Conservation (phyloP, 2,888 invertebrate species). For the Oligia fasciuncula region DNA sequence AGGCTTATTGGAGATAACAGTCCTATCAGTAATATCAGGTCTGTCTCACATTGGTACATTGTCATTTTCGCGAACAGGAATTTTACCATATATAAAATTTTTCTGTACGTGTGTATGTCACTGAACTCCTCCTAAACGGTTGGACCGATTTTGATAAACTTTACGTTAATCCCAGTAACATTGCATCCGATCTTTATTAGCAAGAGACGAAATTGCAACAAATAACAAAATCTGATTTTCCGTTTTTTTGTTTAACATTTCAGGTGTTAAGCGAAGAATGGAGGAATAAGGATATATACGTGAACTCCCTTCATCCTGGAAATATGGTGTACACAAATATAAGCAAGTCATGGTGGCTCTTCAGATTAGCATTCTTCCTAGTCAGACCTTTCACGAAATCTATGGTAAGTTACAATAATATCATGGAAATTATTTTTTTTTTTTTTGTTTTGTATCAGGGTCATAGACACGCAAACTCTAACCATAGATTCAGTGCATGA, state of each 20-base stretch:
- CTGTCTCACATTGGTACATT: background rate
- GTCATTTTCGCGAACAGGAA: background rate
- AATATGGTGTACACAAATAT: conserved; percentile 96
- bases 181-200: background rate
- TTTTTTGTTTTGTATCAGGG: too few relatives aligned
- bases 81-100: background rate
- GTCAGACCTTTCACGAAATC: conserved; percentile 98
- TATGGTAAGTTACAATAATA: conserved; percentile 90
- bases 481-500: too few relatives aligned
- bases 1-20: background rate
- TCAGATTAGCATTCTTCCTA: conserved; percentile 93
- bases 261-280: conserved; percentile 90
- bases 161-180: background rate
- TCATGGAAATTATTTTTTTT: background rate
- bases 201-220: background rate
- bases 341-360: conserved; percentile 96
- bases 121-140: background rate
- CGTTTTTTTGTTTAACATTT: conserved; percentile 32
- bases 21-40: background rate
- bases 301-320: conserved; percentile 96
- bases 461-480: too few relatives aligned
- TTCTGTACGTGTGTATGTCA: background rate
- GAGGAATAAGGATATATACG: conserved; percentile 92
- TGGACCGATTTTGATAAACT: background rate
- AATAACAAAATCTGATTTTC: background rate